Evolutionary conservation across 2,888 invertebrate genomes (phyloP), one percentile per base, ranked within the genome.

Genomic region (Tanypteryx hageni): DNA sequence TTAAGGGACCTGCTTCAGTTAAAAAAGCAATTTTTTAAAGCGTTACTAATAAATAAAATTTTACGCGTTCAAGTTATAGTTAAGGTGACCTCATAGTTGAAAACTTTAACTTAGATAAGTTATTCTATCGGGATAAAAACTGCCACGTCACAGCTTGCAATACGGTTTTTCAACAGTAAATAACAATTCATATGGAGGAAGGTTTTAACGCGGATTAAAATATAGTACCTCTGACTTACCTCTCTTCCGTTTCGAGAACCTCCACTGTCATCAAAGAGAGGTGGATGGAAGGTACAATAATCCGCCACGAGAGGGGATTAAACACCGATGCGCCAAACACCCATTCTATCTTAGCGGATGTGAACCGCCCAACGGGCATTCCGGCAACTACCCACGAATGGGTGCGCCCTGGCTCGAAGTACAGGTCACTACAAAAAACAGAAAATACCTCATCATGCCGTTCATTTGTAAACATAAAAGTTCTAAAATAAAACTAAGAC

Each of bases 231-330:
- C 10, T 89, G 27, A 95, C 96, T 95, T 95, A 97, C 97, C 96
- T 97, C 94, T 96, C 96, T 93, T 96, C 96, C 92, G 96, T 96
- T 95, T 98, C 98, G 94, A 98, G 95, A 16, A 97, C 97, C 84
- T 97, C 97, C 68, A 98, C 95, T 86, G 96, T 96, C 81, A 98
- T 95, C 93, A 97, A 96, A 92, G 97, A 97, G 89, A 98, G 95
- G 94, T 97, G 97, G 92, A 98, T 97, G 93, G 97, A 96, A 0
- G 98, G 96, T 92, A 97, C 96, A 13, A 98, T 95, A 68, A 98
- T 95, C 92, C 98, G 96, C 98, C 98, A 98, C 0, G 98, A 98
- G 93, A 98, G 96, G 0, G 98, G 98, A 95, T 98, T 98, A 93
- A 98, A 96, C 44, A 97, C 95, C 93, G 97, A 98, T 5, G 97